These are phyloP conservation scores for Aradophagus sp. DNA, from an alignment of 1,140 invertebrate genomes.

Conservation along the genomic window DNA sequence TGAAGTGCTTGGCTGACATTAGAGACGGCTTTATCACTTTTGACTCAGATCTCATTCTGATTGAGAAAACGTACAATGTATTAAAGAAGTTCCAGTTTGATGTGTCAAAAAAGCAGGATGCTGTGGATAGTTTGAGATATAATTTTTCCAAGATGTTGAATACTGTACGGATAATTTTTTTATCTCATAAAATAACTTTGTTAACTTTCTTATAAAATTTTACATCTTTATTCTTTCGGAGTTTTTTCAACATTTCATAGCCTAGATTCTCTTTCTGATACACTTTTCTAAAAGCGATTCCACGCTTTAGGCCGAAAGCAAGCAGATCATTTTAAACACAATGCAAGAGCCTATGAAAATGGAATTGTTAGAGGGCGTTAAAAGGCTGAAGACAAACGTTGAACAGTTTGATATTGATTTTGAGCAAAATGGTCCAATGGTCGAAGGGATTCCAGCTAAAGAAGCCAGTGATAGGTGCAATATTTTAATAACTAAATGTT, in stretches of 20 bases:
- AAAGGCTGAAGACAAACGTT: constrained; percentile 81
- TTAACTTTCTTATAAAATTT: no score
- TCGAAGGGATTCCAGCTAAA: constrained; percentile 84
- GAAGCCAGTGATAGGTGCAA: constrained; percentile 86
- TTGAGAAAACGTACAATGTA: constrained; percentile 87
- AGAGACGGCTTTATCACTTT: constrained; percentile 82
- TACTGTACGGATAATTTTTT: no score
- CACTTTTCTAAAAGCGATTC: no score
- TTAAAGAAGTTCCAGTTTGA: constrained; percentile 82
- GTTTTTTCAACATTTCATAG: no score
- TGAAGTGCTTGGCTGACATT: constrained; percentile 84
- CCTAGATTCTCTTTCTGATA: no score
- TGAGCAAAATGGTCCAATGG: constrained; percentile 86
- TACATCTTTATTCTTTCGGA: no score
- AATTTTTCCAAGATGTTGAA: constrained; percentile 85
- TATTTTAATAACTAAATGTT: no score
- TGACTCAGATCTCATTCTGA: constrained; percentile 83
- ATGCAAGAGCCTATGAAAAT: constrained; percentile 85
- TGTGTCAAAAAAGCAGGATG: constrained; percentile 84
- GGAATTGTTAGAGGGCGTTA: constrained; percentile 82
- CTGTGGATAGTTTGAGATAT: constrained; percentile 84
- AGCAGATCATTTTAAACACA: constrained; percentile 82
- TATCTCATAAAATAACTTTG: no score
- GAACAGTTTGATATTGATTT: constrained; percentile 84
- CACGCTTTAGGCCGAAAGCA: constrained; percentile 82